These are phyloP conservation scores for Steatocranus sp. DNA, from an alignment of 2,797 vertebrate genomes.

Conservation along the genomic window DNA sequence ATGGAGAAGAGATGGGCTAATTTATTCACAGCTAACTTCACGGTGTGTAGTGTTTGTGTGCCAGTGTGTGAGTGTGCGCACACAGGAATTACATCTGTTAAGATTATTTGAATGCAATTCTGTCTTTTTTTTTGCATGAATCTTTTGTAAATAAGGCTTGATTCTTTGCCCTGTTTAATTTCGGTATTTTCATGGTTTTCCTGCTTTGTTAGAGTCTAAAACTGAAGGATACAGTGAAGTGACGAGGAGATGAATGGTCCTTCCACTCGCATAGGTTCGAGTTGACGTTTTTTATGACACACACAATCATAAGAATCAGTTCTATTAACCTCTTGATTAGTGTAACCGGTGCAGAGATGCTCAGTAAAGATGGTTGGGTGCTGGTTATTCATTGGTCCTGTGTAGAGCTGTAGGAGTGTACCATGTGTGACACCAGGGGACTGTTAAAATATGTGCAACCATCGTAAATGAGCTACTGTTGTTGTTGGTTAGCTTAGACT, in stretches of 20 bases:
- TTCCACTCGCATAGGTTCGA: not conserved
- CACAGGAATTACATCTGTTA: constrained; percentile 37
- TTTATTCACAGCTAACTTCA: constrained; percentile 74
- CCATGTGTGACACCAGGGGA: not conserved
- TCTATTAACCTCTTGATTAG: not conserved
- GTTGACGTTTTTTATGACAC: not conserved
- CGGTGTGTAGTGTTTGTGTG: constrained; percentile 32
- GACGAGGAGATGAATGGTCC: not conserved
- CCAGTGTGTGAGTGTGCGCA: constrained; percentile 10
- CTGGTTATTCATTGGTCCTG: not conserved
- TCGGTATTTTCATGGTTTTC: not conserved
- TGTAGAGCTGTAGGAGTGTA: not conserved
- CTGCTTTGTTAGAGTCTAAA: not conserved
- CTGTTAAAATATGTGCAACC: not conserved
- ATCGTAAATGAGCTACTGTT: not conserved
- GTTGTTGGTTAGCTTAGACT: not conserved
- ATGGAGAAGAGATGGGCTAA: constrained; percentile 69
- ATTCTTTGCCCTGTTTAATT: not conserved
- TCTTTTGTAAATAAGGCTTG: constrained; percentile 11
- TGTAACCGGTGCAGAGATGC: not conserved
- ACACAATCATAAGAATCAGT: not conserved
- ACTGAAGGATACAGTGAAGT: not conserved
- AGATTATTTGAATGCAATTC: constrained; percentile 38
- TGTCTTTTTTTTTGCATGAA: constrained; percentile 12
- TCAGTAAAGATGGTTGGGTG: not conserved